Evolutionary conservation across 2,113 vertebrate species (phyloP).

Genomic region (Setophaga coronata): DNA sequence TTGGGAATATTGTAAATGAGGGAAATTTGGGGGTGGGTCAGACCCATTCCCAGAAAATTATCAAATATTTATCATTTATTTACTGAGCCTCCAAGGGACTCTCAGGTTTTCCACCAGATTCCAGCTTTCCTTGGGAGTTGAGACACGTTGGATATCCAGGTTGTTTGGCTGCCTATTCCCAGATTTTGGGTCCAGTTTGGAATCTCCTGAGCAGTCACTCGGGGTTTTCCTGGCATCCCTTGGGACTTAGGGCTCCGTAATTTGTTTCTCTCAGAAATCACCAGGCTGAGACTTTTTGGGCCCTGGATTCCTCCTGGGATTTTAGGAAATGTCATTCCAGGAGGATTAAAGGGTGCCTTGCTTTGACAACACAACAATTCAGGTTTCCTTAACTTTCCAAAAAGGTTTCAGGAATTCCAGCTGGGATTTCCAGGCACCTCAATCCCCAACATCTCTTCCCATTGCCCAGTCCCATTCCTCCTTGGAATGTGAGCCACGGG

Average conservation of each 20-base stretch:
- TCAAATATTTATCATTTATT: neutral
- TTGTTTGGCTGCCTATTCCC: neutral
- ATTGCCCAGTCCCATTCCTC: fast-evolving
- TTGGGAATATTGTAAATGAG: neutral
- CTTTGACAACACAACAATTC: neutral
- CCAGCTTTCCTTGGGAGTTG: neutral
- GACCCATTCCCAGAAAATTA: neutral
- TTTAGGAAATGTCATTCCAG: neutral
- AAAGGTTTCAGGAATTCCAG: neutral
- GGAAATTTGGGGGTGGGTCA: neutral
- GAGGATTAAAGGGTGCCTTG: neutral
- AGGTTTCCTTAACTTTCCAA: neutral
- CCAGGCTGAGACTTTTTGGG: neutral
- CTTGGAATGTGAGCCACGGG: fast-evolving
- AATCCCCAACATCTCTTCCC: neutral
- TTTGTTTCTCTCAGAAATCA: neutral
- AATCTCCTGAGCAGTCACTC: neutral
- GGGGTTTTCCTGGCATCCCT: neutral
- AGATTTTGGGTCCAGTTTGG: neutral
- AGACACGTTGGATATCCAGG: neutral
- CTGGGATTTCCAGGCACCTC: neutral
- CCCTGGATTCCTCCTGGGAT: neutral
- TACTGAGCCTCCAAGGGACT: neutral
- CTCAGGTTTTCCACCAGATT: neutral
- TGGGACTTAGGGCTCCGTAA: neutral